A percentile compares a stretch with the other conserved stretches of the same genome.
phyloP scores from a whole-genome alignment of 2,797 vertebrate species.

The Manis pentadactyla region DNA sequence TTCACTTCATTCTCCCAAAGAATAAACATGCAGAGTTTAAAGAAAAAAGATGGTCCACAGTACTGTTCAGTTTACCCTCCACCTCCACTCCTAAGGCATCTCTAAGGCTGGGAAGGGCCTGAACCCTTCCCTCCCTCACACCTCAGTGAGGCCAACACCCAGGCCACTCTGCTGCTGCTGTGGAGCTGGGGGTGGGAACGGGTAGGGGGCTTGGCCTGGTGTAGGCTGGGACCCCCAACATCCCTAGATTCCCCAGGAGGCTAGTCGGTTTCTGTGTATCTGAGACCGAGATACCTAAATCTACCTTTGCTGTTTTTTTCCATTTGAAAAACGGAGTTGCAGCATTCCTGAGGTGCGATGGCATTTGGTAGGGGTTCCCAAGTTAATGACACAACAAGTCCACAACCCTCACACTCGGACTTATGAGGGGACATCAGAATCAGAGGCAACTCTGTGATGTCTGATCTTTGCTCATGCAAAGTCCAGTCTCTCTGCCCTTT shows the following conservation, averaged over 20 bases:
- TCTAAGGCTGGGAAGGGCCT: not conserved
- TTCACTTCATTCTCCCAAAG: not conserved
- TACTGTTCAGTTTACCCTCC: too few relatives aligned
- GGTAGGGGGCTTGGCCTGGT: too few relatives aligned
- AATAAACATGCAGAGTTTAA: not conserved
- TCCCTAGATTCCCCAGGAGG: not conserved
- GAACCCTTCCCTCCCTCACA: not conserved
- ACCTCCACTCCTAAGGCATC: not conserved
- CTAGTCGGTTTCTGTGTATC: not conserved
- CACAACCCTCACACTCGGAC: not conserved
- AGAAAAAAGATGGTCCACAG: too few relatives aligned
- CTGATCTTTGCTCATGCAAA: not conserved
- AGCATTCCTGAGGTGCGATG: not conserved
- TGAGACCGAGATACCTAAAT: not conserved
- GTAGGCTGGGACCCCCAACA: fast-evolving
- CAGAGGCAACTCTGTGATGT: not conserved
- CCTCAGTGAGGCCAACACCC: not conserved
- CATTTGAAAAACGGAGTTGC: not conserved
- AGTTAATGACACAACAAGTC: not conserved
- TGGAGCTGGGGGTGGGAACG: too few relatives aligned
- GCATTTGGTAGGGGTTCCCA: not conserved
- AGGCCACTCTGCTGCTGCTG: not conserved
- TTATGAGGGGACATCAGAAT: not conserved
- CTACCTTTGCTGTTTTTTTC: not conserved
- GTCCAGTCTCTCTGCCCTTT: not conserved